Conservation (phyloP, 1,140 invertebrate genomes). For the Chelonus insularis region DNA sequence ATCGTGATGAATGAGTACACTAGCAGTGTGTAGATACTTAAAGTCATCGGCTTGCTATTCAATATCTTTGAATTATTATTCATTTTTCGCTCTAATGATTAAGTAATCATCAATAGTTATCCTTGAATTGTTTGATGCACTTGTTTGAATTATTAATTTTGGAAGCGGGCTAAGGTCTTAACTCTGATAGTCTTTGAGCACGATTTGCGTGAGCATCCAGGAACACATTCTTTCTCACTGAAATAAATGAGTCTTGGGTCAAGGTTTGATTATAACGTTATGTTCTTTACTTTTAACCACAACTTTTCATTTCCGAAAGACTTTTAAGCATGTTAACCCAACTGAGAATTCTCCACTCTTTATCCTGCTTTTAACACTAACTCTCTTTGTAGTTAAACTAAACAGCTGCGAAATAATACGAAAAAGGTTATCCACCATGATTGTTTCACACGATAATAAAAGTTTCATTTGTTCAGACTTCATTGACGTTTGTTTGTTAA, state of each 20-base stretch:
- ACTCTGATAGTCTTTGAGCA: constrained; percentile 4
- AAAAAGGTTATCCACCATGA: no score
- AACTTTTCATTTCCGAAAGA: neutral
- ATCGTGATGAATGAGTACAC: no score
- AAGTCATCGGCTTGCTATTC: neutral
- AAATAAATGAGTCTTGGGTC: constrained; percentile 20
- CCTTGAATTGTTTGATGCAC: neutral
- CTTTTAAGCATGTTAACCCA: constrained; percentile 3
- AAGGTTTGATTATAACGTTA: constrained; percentile 12
- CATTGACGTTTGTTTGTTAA: no score
- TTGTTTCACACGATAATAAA: no score
- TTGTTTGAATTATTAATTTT: constrained; percentile 14
- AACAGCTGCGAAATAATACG: no score
- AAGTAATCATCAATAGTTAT: neutral
- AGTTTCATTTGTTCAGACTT: no score
- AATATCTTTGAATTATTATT: neutral
- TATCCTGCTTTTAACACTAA: constrained; percentile 8
- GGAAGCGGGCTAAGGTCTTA: constrained; percentile 8
- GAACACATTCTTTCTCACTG: neutral
- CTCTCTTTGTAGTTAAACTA: no score
- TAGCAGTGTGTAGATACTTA: no score
- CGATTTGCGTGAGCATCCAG: constrained; percentile 11
- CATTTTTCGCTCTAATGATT: neutral
- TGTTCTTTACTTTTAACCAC: neutral
- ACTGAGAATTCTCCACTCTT: neutral